A percentile compares a stretch with the other conserved stretches of the same genome.
Conservation (phyloP, 2,113 vertebrate species). For the Scatophagus argus region DNA sequence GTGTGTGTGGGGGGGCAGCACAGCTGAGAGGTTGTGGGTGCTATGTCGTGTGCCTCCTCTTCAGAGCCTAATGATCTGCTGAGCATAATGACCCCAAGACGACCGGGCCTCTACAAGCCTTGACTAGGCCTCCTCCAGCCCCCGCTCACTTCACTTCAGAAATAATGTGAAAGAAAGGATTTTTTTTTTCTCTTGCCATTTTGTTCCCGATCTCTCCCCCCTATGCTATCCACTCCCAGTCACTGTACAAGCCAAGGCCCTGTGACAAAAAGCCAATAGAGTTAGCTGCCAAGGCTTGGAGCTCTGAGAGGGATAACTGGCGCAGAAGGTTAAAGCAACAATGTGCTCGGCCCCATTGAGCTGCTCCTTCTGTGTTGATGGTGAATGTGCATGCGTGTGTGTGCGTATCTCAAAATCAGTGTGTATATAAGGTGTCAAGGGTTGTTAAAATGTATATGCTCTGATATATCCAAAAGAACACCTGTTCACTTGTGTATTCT, state of each 20-base stretch:
- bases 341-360: constrained; percentile 81
- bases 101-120: constrained; percentile 66
- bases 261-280: constrained; percentile 83
- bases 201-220: constrained; percentile 67
- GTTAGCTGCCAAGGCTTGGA: constrained; percentile 79
- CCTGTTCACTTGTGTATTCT: constrained; percentile 76
- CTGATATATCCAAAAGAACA: constrained; percentile 71
- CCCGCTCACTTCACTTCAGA: constrained; percentile 72
- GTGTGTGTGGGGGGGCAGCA: constrained; percentile 4
- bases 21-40: constrained; percentile 51
- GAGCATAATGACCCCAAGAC: constrained; percentile 82
- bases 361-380: constrained; percentile 70
- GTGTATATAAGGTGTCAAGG: constrained; percentile 73
- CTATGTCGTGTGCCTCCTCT: constrained; percentile 72
- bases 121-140: constrained; percentile 63
- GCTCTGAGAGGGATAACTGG: constrained; percentile 82
- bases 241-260: constrained; percentile 75
- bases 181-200: constrained; percentile 76
- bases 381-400: constrained; percentile 48
- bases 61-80: constrained; percentile 76
- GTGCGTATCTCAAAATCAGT: constrained; percentile 55
- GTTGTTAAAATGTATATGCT: constrained; percentile 75
- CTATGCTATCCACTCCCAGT: constrained; percentile 50
- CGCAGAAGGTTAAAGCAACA: constrained; percentile 84
- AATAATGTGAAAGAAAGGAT: constrained; percentile 71